A percentile compares a stretch with the other conserved stretches of the same genome.
phyloP scores from a whole-genome alignment of 2,888 invertebrate genomes.

The Leistus spinibarbis region DNA sequence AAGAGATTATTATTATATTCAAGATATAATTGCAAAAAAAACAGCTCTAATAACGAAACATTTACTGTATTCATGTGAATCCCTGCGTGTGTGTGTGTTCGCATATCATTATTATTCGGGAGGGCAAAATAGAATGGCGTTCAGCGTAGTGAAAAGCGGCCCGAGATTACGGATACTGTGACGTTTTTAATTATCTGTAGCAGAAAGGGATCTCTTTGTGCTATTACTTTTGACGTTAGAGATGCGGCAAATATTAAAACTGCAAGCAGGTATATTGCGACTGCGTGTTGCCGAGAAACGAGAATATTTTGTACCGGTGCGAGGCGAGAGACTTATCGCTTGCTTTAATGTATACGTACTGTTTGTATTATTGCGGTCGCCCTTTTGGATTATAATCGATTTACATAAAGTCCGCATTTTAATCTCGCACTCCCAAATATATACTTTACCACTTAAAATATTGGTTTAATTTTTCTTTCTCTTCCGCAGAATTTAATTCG shows the following conservation, averaged over 20 bases:
- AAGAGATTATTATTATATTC: no score
- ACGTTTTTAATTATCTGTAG: conserved; percentile 10
- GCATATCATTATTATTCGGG: background rate
- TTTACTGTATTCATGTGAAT: no score
- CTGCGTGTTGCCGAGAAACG: background rate
- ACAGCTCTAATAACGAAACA: no score
- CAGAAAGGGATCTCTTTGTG: background rate
- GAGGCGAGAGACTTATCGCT: background rate
- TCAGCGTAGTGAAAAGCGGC: background rate
- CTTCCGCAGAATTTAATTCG: background rate
- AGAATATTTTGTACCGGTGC: background rate
- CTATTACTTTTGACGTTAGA: background rate
- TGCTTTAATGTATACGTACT: background rate
- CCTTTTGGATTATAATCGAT: background rate
- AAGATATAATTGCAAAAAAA: no score
- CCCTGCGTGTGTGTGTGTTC: background rate
- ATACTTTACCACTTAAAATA: background rate
- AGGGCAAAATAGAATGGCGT: background rate
- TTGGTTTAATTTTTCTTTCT: background rate
- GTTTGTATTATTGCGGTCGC: background rate
- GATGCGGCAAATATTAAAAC: background rate
- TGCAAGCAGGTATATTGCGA: background rate
- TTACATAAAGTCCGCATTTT: background rate
- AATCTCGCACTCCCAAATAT: background rate
- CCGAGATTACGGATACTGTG: conserved; percentile 17